These are phyloP conservation scores for Brachionus plicatilis DNA, from an alignment of 1,140 invertebrate genomes.

Conservation along the genomic window DNA sequence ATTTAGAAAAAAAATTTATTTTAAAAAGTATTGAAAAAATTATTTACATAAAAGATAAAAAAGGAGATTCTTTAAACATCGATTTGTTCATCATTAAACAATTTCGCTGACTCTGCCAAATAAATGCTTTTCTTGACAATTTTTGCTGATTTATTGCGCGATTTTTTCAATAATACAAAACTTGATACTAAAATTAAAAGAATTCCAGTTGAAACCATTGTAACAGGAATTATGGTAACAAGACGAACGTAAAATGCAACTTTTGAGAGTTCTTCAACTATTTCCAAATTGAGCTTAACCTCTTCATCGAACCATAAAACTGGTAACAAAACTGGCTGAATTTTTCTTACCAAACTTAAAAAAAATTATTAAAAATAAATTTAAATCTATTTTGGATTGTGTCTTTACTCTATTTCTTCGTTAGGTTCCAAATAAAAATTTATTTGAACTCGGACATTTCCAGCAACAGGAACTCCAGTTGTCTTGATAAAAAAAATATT, in stretches of 20 bases:
- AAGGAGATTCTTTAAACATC: too few relatives aligned
- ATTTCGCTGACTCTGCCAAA: not conserved
- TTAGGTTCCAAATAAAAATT: slow-evolving; percentile 22
- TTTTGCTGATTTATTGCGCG: not conserved
- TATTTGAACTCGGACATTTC: slow-evolving; percentile 34
- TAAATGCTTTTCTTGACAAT: not conserved
- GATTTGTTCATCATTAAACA: not conserved
- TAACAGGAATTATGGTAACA: not conserved
- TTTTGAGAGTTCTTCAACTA: not conserved
- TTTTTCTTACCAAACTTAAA: slow-evolving; percentile 37
- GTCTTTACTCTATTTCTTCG: slow-evolving; percentile 20
- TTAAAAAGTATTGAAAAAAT: too few relatives aligned
- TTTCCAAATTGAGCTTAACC: not conserved
- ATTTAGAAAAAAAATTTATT: too few relatives aligned
- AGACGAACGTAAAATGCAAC: slow-evolving; percentile 6
- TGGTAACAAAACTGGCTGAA: slow-evolving; percentile 25
- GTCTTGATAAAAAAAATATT: not conserved
- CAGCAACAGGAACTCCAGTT: slow-evolving; percentile 26
- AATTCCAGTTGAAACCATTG: not conserved
- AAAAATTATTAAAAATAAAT: not conserved
- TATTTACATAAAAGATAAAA: too few relatives aligned
- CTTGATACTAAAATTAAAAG: slow-evolving; percentile 16
- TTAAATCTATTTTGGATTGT: not conserved
- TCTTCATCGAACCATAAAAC: slow-evolving; percentile 29
- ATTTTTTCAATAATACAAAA: not conserved